These are phyloP conservation scores for Vicugna pacos DNA, from an alignment of 2,113 vertebrate genomes.

Conservation along the genomic window DNA sequence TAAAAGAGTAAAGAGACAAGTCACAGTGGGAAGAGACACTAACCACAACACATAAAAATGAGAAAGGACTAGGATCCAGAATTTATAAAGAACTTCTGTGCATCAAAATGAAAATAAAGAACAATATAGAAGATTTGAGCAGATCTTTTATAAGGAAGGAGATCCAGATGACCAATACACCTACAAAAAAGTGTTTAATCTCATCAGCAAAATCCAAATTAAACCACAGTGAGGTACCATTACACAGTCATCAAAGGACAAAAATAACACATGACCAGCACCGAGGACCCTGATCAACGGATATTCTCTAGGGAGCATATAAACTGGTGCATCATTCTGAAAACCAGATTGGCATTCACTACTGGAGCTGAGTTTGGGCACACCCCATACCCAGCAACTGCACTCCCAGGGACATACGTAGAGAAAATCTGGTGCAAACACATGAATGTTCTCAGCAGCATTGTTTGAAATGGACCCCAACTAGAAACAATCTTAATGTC, in stretches of 20 bases:
- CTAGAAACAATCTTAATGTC: not conserved
- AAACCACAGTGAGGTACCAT: not conserved
- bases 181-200: not conserved
- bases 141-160: not conserved
- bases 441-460: not conserved
- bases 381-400: not conserved
- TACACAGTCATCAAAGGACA: not conserved
- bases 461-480: not conserved
- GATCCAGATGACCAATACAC: not conserved
- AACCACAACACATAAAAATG: not conserved
- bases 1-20: not conserved
- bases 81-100: not conserved
- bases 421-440: not conserved
- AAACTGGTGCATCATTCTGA: too few relatives aligned
- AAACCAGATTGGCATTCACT: not conserved
- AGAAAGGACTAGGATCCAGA: not conserved
- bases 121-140: not conserved
- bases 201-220: not conserved
- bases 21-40: not conserved
- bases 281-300: not conserved
- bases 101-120: conserved; percentile 38
- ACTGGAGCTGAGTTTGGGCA: not conserved
- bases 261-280: not conserved
- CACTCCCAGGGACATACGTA: accelerated
- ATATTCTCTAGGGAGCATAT: not conserved